Conservation (phyloP, 1,140 invertebrate species). For the Zaprionus davidi region DNA sequence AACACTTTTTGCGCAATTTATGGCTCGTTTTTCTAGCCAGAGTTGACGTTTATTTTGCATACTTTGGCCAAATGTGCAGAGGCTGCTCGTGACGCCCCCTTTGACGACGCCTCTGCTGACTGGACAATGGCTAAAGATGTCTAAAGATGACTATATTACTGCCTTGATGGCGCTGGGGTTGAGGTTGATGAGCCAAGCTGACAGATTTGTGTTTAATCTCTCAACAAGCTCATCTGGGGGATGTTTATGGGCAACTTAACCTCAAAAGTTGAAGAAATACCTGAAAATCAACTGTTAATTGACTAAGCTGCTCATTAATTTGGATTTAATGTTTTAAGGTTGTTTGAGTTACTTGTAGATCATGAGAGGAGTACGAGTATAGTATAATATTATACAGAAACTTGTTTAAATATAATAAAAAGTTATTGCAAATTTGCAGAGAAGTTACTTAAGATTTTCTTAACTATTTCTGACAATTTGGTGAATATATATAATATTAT, state of each 20-base stretch:
- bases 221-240: background rate
- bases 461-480: no score
- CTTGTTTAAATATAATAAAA: no score
- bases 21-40: slow-evolving; percentile 28
- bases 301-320: background rate
- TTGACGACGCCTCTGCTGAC: background rate
- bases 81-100: background rate
- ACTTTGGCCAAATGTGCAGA: slow-evolving; percentile 31
- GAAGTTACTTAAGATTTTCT: no score
- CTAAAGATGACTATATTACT: slow-evolving; percentile 1
- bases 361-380: no score
- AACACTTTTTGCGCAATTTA: slow-evolving; percentile 40
- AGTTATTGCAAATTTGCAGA: no score
- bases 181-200: background rate
- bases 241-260: background rate
- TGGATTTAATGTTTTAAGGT: background rate
- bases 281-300: background rate
- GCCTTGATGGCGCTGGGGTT: background rate
- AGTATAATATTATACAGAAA: no score
- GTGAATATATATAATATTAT: background rate
- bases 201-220: slow-evolving; percentile 7
- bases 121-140: background rate
- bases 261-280: slow-evolving; percentile 3
- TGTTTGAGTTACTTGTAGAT: no score
- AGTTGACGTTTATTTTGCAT: slow-evolving; percentile 44